A percentile compares a stretch with the other conserved stretches of the same genome.
These are phyloP conservation scores for Porphyrio hochstetteri DNA, from an alignment of 2,113 vertebrate genomes.

Conservation along the genomic window DNA sequence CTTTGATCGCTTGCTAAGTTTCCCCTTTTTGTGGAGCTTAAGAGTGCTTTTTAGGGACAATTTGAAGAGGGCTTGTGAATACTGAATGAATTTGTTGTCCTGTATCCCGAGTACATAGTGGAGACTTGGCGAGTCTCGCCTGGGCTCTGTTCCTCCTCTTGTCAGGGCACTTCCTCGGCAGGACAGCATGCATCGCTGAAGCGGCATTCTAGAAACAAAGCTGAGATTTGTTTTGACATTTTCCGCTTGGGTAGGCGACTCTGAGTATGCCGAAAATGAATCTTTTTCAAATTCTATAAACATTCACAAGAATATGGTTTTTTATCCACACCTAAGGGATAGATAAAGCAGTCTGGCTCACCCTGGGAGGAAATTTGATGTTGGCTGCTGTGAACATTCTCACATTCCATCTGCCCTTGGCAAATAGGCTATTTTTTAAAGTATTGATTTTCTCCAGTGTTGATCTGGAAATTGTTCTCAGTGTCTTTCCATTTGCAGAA, in stretches of 20 bases:
- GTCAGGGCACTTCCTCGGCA: not conserved
- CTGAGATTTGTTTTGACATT: slow-evolving; percentile 34
- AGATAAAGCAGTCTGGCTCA: not conserved
- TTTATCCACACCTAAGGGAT: not conserved
- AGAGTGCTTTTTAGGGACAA: not conserved
- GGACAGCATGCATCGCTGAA: not conserved
- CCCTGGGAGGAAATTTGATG: not conserved
- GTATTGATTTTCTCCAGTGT: not conserved
- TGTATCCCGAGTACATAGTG: not conserved
- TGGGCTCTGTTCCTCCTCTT: not conserved
- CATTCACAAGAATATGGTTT: not conserved
- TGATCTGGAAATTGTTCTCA: not conserved
- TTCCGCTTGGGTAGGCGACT: not conserved
- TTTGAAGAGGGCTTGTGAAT: not conserved
- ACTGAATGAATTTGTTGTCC: not conserved
- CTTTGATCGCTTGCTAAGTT: not conserved
- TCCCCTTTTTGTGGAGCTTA: slow-evolving; percentile 11
- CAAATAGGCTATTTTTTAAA: not conserved
- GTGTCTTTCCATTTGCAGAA: not conserved
- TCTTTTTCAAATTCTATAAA: slow-evolving; percentile 14
- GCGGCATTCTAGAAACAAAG: not conserved
- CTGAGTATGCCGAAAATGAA: slow-evolving; percentile 41
- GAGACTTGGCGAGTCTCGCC: not conserved
- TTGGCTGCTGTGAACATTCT: not conserved
- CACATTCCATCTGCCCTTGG: not conserved